Conservation (phyloP, 2,888 invertebrate species). For the Watsonalla cultraria region DNA sequence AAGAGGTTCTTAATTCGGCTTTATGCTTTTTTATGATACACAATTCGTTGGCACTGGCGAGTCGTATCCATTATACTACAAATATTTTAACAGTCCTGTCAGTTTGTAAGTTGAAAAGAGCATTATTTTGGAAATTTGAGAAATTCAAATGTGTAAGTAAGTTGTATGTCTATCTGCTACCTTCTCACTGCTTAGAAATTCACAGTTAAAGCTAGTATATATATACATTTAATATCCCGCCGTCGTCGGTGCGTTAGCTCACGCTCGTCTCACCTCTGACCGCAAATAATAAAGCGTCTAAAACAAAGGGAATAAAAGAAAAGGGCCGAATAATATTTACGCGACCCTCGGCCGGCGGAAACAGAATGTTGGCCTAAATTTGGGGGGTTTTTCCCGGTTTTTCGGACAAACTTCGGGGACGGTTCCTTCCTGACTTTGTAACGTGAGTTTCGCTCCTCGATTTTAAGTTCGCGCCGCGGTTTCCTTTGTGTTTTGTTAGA, state of each 20-base stretch:
- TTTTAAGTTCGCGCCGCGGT: slow-evolving; percentile 54
- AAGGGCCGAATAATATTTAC: slow-evolving; percentile 69
- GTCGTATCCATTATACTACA: no score
- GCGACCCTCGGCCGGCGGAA: slow-evolving; percentile 56
- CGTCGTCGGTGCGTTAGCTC: slow-evolving; percentile 17
- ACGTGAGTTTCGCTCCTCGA: slow-evolving; percentile 56
- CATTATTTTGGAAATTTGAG: no score
- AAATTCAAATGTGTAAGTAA: no score
- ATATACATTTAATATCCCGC: slow-evolving; percentile 22
- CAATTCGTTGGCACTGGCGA: no score
- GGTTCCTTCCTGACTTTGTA: slow-evolving; percentile 69
- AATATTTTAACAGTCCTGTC: no score
- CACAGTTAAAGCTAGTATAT: neutral
- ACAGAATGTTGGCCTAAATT: slow-evolving; percentile 61
- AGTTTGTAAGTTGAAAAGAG: no score
- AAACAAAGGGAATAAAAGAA: slow-evolving; percentile 70
- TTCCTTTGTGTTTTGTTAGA: slow-evolving; percentile 56
- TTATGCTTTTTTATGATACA: no score
- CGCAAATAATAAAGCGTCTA: slow-evolving; percentile 61
- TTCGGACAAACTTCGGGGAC: slow-evolving; percentile 56
- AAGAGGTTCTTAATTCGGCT: no score
- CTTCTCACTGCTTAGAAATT: no score
- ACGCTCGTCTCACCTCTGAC: slow-evolving; percentile 34
- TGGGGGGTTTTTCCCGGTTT: slow-evolving; percentile 60
- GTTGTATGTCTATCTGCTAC: no score